A percentile compares a stretch with the other conserved stretches of the same genome.
These are phyloP conservation scores for Diorhabda elongata DNA, from an alignment of 1,140 invertebrate species.

Conservation along the genomic window DNA sequence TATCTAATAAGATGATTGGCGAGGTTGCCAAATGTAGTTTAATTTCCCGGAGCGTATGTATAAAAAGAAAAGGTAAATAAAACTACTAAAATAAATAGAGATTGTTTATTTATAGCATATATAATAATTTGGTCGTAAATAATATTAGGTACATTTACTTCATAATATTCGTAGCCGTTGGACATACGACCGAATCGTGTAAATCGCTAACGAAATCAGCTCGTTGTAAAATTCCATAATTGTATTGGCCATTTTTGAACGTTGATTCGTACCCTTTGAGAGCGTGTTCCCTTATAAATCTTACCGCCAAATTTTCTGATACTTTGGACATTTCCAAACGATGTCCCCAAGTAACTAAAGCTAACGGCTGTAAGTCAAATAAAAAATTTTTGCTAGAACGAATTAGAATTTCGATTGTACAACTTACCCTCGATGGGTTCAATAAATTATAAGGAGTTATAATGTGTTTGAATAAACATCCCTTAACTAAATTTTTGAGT, in stretches of 20 bases:
- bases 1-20: no score
- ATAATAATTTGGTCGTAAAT: no score
- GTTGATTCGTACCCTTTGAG: slow-evolving; percentile 62
- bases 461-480: slow-evolving; percentile 74
- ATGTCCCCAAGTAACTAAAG: slow-evolving; percentile 73
- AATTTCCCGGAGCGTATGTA: no score
- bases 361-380: slow-evolving; percentile 62
- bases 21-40: no score
- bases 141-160: slow-evolving; percentile 5
- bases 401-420: neutral
- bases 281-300: slow-evolving; percentile 66
- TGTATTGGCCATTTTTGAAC: slow-evolving; percentile 61
- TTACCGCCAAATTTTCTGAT: slow-evolving; percentile 51
- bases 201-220: slow-evolving; percentile 54
- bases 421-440: slow-evolving; percentile 57
- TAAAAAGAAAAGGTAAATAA: no score
- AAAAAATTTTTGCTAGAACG: slow-evolving; percentile 10
- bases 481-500: slow-evolving; percentile 60
- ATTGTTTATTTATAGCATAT: no score
- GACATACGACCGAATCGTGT: slow-evolving; percentile 54
- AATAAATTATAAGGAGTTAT: slow-evolving; percentile 72
- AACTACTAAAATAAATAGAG: no score
- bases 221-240: slow-evolving; percentile 39
- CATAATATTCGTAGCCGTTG: slow-evolving; percentile 9
- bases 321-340: slow-evolving; percentile 68